These are phyloP conservation scores for Danio choprae DNA, from an alignment of 2,797 vertebrate species.

Conservation along the genomic window DNA sequence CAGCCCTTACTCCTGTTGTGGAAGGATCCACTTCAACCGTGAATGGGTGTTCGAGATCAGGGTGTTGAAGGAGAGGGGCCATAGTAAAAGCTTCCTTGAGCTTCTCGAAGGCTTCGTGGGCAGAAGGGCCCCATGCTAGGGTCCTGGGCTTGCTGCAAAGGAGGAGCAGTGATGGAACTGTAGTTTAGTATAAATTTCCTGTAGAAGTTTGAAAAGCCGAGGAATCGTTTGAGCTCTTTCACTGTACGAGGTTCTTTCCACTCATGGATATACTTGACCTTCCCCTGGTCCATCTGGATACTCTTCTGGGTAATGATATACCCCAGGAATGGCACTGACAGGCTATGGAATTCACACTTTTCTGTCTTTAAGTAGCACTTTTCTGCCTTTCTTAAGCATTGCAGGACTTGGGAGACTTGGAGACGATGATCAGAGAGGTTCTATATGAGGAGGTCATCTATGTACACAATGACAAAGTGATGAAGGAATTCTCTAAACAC, in stretches of 20 bases:
- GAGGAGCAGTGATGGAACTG: background rate
- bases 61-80: no score
- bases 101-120: no score
- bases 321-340: background rate
- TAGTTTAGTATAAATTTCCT: background rate
- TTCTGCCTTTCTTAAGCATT: no score
- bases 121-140: no score
- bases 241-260: rapidly evolving
- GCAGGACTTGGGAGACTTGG: background rate
- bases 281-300: background rate
- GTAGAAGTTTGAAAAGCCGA: background rate
- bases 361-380: background rate
- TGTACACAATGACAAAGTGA: no score
- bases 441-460: no score
- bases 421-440: rapidly evolving
- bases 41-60: no score
- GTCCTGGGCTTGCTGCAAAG: no score
- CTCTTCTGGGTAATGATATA: background rate
- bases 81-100: no score
- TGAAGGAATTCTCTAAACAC: no score
- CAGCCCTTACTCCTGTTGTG: no score
- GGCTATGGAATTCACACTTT: background rate
- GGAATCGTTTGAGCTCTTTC: background rate
- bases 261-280: background rate
- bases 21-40: no score